Percentiles rank a stretch among this genome's conserved stretches.
Evolutionary conservation across 2,888 invertebrate species (phyloP).

Genomic region (Erebia palarica): DNA sequence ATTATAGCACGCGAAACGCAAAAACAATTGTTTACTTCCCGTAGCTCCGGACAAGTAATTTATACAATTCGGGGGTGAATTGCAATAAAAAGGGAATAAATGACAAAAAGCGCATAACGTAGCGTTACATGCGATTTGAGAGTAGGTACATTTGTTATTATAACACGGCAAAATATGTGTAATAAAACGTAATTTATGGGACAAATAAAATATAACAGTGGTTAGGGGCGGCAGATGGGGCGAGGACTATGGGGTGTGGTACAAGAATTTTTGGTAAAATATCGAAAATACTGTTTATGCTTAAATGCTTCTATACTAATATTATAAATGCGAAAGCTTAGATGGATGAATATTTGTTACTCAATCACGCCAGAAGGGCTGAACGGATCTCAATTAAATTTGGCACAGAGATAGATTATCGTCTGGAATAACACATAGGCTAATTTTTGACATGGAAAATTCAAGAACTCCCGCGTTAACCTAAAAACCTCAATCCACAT

Average conservation of each 20-base stretch:
- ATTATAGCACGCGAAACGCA: constrained; percentile 28
- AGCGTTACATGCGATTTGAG: constrained; percentile 79
- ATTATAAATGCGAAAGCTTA: too few species aligned
- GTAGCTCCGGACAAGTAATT: constrained; percentile 41
- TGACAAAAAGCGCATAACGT: constrained; percentile 70
- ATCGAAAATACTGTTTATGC: too few species aligned
- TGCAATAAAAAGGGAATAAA: constrained; percentile 75
- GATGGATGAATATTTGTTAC: too few species aligned
- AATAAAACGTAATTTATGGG: constrained; percentile 82
- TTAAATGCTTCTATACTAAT: too few species aligned
- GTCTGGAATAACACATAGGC: too few species aligned
- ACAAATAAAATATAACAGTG: constrained; percentile 82
- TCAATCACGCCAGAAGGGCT: too few species aligned
- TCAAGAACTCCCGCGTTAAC: too few species aligned
- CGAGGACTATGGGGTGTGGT: constrained; percentile 53
- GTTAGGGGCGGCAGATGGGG: constrained; percentile 81
- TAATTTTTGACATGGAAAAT: too few species aligned
- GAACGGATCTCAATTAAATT: too few species aligned
- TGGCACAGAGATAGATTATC: too few species aligned
- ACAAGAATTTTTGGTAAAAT: constrained; percentile 28
- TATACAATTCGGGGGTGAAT: constrained; percentile 52
- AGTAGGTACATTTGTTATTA: constrained; percentile 83
- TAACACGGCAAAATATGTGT: constrained; percentile 84
- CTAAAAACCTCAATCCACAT: too few species aligned
- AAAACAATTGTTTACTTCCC: constrained; percentile 30